These are phyloP conservation scores for Lordiphosa stackelbergi DNA, from an alignment of 1,140 invertebrate species.

Conservation along the genomic window DNA sequence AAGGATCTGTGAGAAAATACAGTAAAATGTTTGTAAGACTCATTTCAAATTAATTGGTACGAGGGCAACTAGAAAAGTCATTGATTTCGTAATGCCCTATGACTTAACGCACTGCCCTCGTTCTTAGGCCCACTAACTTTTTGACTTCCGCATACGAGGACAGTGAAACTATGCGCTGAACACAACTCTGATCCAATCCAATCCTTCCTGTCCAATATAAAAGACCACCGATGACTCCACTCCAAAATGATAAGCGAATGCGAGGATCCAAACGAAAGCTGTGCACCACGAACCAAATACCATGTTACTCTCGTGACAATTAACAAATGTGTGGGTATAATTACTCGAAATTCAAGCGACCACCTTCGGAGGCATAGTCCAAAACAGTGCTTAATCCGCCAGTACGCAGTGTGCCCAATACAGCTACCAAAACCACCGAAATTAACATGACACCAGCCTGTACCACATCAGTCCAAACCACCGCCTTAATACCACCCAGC, in stretches of 20 bases:
- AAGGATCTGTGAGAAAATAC: constrained; percentile 71
- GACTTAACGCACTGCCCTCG: no score
- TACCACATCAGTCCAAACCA: constrained; percentile 92
- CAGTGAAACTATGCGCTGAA: constrained; percentile 65
- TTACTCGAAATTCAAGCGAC: constrained; percentile 82
- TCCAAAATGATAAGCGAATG: constrained; percentile 47
- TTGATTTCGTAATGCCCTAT: no score
- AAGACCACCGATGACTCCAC: constrained; percentile 37
- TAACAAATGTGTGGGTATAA: neutral
- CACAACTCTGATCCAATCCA: constrained; percentile 67
- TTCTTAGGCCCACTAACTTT: constrained; percentile 24
- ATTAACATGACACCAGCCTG: constrained; percentile 87
- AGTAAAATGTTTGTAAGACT: no score
- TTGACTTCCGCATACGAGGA: constrained; percentile 59
- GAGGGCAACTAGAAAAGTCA: no score
- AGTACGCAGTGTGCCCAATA: constrained; percentile 82
- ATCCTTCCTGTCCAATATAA: constrained; percentile 63
- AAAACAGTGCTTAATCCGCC: constrained; percentile 84
- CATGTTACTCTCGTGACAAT: neutral
- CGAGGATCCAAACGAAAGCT: constrained; percentile 64
- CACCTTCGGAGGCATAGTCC: constrained; percentile 79
- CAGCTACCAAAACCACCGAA: constrained; percentile 83
- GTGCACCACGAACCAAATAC: neutral
- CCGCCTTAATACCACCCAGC: constrained; percentile 90
- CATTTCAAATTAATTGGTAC: no score